These are phyloP conservation scores for Microplitis deprimator DNA, from an alignment of 2,888 invertebrate genomes.

Conservation along the genomic window DNA sequence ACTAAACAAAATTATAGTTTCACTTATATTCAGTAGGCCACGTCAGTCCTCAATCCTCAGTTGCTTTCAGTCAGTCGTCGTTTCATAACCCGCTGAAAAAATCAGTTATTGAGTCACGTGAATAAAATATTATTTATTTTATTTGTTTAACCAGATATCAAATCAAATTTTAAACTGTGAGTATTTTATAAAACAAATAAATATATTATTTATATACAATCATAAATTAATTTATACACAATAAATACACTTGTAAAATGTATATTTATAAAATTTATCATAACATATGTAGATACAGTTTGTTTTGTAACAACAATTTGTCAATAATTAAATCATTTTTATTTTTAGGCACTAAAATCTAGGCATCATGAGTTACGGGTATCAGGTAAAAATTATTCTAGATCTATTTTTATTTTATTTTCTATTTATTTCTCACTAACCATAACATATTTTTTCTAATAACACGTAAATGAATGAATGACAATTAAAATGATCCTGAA, in stretches of 20 bases:
- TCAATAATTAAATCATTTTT: not conserved
- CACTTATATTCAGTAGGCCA: no score
- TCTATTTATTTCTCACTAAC: slow-evolving; percentile 37
- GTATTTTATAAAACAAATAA: no score
- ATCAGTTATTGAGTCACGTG: no score
- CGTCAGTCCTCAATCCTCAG: no score
- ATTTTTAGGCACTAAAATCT: not conserved
- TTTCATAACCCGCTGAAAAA: no score
- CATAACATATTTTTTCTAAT: slow-evolving; percentile 11
- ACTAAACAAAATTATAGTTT: not conserved
- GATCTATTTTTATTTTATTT: slow-evolving; percentile 26
- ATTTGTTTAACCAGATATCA: no score
- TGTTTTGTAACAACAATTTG: not conserved
- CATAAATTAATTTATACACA: not conserved
- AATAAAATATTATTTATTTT: no score
- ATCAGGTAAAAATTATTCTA: slow-evolving; percentile 60
- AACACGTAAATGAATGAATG: slow-evolving; percentile 16
- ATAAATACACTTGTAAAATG: not conserved
- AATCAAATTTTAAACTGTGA: no score
- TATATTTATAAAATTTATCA: not conserved
- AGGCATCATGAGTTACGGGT: slow-evolving; percentile 67
- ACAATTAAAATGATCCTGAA: no score
- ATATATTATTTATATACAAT: no score
- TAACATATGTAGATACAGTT: not conserved
- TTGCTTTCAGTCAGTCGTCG: no score